Conservation (phyloP, 2,888 invertebrate species). For the Dolichomitus sp. region DNA sequence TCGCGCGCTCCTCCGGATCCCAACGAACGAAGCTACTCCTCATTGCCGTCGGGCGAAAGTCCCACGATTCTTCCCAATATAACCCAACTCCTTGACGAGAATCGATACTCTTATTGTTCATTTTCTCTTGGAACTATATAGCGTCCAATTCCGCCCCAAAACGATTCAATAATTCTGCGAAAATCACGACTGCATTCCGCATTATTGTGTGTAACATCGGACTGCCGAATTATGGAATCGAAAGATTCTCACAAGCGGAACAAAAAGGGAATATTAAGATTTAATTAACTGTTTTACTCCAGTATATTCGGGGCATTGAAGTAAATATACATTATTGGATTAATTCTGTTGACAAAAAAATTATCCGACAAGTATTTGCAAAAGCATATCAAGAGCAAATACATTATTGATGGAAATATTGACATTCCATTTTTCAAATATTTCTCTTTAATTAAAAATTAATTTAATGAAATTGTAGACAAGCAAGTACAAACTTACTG, state of each 20-base stretch:
- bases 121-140: conserved; percentile 35
- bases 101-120: conserved; percentile 36
- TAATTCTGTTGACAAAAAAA: not conserved
- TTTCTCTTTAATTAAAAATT: not conserved
- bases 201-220: not conserved
- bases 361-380: not conserved
- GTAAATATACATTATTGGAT: not conserved
- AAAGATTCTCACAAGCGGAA: not conserved
- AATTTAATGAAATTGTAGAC: not conserved
- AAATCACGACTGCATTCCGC: conserved; percentile 10
- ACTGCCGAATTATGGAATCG: conserved; percentile 1
- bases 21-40: conserved; percentile 27
- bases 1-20: conserved; percentile 49
- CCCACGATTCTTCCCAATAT: conserved; percentile 42
- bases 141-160: conserved; percentile 32
- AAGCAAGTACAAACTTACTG: not conserved
- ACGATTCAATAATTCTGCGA: conserved; percentile 3
- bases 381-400: not conserved
- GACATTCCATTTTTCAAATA: not conserved
- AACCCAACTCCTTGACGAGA: conserved; percentile 17
- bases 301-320: not conserved
- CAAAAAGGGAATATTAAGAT: conserved; percentile 8
- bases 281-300: not conserved
- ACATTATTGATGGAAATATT: not conserved
- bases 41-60: conserved; percentile 54